Percentiles rank a stretch among this genome's conserved stretches.
Evolutionary conservation across 2,797 vertebrate genomes (phyloP).

Genomic region (Enteromius anoplus): DNA sequence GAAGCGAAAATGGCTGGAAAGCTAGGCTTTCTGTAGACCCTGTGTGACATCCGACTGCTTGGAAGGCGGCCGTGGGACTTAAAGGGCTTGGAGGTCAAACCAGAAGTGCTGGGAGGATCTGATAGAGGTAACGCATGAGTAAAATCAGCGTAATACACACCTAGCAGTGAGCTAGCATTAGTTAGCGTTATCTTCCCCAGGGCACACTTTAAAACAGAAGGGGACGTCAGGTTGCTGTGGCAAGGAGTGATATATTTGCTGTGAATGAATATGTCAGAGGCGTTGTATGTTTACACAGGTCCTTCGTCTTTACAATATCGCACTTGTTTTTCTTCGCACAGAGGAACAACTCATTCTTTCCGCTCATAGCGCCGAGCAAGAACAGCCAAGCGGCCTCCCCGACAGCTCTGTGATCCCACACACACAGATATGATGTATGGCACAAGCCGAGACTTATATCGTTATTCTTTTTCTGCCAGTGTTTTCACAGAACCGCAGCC

Average conservation of each 20-base stretch:
- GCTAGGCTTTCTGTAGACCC: slow-evolving; percentile 35
- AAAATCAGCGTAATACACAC: slow-evolving; percentile 29
- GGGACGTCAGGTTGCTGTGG: slow-evolving; percentile 40
- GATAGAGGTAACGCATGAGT: slow-evolving; percentile 19
- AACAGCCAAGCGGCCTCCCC: slow-evolving; percentile 38
- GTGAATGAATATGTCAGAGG: slow-evolving; percentile 57
- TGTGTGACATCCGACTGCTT: slow-evolving; percentile 35
- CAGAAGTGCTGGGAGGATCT: slow-evolving; percentile 21
- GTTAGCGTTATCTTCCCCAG: slow-evolving; percentile 10
- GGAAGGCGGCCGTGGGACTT: slow-evolving; percentile 12
- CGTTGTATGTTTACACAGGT: slow-evolving; percentile 54
- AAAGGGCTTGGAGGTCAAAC: slow-evolving; percentile 11
- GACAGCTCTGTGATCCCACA: slow-evolving; percentile 49
- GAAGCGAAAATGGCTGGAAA: slow-evolving; percentile 55
- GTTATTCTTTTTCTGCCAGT: slow-evolving; percentile 53
- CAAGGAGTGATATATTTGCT: slow-evolving; percentile 62
- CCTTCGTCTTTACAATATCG: slow-evolving; percentile 50
- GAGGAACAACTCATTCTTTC: slow-evolving; percentile 52
- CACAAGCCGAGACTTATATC: slow-evolving; percentile 32
- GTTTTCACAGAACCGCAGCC: slow-evolving; percentile 56
- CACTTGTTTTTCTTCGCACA: slow-evolving; percentile 50
- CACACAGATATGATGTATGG: slow-evolving; percentile 57
- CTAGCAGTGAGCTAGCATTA: slow-evolving; percentile 8
- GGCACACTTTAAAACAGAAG: slow-evolving; percentile 29
- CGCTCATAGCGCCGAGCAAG: slow-evolving; percentile 44